phyloP scores from a whole-genome alignment of 2,113 vertebrate species.

The Pogona vitticeps region DNA sequence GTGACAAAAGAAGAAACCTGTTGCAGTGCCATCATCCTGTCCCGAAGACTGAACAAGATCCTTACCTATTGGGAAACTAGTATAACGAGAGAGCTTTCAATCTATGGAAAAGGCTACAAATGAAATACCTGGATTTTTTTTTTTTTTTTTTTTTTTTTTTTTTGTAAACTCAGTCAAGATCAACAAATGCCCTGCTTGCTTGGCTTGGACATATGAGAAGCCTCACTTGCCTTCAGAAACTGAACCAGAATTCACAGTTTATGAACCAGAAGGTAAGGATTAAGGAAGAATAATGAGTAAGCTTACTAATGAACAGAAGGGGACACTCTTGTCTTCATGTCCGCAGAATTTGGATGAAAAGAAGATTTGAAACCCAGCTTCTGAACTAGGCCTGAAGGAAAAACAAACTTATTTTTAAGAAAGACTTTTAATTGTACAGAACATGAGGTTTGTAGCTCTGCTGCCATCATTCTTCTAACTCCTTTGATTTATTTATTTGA shows the following conservation, averaged over 20 bases:
- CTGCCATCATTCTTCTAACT: neutral
- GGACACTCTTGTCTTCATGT: neutral
- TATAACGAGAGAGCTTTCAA: neutral
- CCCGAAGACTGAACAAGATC: neutral
- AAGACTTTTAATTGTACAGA: neutral
- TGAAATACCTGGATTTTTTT: neutral
- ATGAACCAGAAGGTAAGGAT: neutral
- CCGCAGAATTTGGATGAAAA: constrained; percentile 12
- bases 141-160: neutral
- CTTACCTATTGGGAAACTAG: neutral
- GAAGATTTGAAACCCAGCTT: neutral
- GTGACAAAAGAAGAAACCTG: neutral
- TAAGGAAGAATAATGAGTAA: neutral
- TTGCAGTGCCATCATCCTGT: rapidly evolving
- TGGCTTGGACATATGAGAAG: neutral
- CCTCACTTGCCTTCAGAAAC: neutral
- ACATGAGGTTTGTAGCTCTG: neutral
- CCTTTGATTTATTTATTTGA: neutral
- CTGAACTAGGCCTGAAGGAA: neutral
- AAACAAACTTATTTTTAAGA: too few species aligned
- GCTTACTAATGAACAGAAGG: neutral
- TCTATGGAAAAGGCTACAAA: neutral
- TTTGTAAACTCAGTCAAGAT: neutral
- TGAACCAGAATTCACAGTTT: neutral
- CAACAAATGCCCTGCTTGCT: neutral